Evolutionary conservation across 2,113 vertebrate species (phyloP).

Genomic region (Boulengeromyrus knoepffleri): DNA sequence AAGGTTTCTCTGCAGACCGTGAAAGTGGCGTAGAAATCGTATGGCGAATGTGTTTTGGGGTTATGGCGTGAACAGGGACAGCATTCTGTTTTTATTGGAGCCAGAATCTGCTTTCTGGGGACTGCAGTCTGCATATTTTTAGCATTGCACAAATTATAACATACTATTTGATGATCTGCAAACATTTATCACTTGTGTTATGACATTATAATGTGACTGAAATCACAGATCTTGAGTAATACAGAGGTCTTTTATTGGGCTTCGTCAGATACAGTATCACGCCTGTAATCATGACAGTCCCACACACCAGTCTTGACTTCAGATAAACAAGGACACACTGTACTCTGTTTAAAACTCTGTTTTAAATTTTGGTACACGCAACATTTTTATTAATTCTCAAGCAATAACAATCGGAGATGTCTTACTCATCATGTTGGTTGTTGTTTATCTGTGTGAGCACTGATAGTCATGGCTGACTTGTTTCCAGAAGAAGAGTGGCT

Average conservation of each 20-base stretch:
- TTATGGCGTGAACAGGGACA: neutral
- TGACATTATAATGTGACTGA: neutral
- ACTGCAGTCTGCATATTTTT: neutral
- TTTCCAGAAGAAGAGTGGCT: neutral
- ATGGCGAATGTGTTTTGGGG: conserved; percentile 13
- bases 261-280: neutral
- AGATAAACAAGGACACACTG: conserved; percentile 7
- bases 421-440: neutral
- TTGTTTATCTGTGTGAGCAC: neutral
- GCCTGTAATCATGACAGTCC: neutral
- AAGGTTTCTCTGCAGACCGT: neutral
- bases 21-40: conserved; percentile 13
- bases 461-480: neutral
- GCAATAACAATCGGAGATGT: neutral
- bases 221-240: conserved; percentile 8
- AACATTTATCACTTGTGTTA: neutral
- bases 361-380: neutral
- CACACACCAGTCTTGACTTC: neutral
- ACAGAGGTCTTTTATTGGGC: neutral
- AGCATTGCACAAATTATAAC: conserved; percentile 22
- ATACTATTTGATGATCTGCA: neutral
- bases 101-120: conserved; percentile 1
- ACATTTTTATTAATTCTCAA: neutral
- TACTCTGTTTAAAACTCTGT: conserved; percentile 3
- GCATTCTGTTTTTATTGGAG: conserved; percentile 13